Base-by-base conservation (phyloP, 2,888 invertebrate species). In the Rutpela maculata region DNA sequence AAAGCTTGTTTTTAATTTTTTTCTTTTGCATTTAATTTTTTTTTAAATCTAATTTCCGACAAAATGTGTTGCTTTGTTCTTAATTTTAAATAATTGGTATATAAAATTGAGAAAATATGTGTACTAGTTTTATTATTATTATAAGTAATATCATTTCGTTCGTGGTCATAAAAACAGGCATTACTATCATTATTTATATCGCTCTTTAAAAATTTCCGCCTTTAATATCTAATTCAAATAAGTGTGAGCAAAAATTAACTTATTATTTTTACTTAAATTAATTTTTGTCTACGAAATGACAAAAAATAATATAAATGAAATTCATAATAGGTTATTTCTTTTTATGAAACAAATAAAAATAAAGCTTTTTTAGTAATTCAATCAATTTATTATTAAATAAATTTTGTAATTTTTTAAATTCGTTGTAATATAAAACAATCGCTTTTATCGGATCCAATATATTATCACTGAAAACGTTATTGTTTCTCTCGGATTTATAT, bases 351-450 rank as follows among this genome's bases (percentile, higher is more conserved):
- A 26, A 59, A 55, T 18, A 56, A 59, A 69, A 69, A 57, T 57
- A 7, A 18, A 12, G 7, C 69, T 69, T 69, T 69, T 69, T 69
- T 69, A 57, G 17, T 59, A 69, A 59, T 57, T 69, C 57, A 69
- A 69, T 69, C 69, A 69, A 69, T 69, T 69, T 69, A 57, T 69
- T 69, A 69, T 69, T 69, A 69, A 68, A 62, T 62, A 62, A 50
- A 38, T 65, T 65, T 65, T 65, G 43, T 65, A 38, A 69, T 69
- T 69, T 69, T 69, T 69, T 69, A 38, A 69, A 69, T 56, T 56
- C 31, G 57, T 68, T 68, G 57, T 69, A 68, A 68, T 56, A 68
- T 56, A 69, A 57, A 69, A 69, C 57, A 56, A 57, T 35, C n/a
- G 31, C 35, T 69, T 69, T 38, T 57, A 69, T 57, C 43, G 2